Base-by-base conservation (phyloP, 2,797 vertebrate species). In the Perodicticus potto region DNA sequence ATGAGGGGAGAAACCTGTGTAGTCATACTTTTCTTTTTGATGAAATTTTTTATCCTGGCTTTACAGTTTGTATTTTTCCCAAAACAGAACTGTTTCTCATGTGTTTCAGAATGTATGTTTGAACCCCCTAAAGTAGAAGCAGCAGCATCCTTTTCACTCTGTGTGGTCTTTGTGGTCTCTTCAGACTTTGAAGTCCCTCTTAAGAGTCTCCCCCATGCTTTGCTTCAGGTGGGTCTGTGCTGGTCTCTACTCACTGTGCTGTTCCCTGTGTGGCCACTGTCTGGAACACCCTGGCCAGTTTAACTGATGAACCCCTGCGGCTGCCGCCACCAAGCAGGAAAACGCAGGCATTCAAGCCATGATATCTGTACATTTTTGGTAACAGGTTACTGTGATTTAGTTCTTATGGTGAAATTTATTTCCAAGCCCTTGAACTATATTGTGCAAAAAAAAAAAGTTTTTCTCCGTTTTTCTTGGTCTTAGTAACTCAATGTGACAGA, bases 11-110 rank as follows among this genome's bases (percentile, higher is more conserved):
- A 3, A 69, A 57, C n/a, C 25, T 43, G 10, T 78, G 55, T 40
- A 20, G 5, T 73, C 22, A 77, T 73, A 25, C 74, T 86, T 91
- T 23, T 6, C 43, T 89, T 70, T n/a, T 5, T 43, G 65, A 40
- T 76, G 70, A 80, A 57, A 69, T 57, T 89, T 85, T 73, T 86
- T 86, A 76, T 45, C 32, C 72, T 96, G 25, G 49, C 96, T 97
- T 97, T 94, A 77, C 73, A 92, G 34, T 82, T 93, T 32, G 6
- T 23, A 1, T 67, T 93, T 82, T 73, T 67, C 95, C 34, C 82
- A 14, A 57, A 40, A 55, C 37, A 59, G 23, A 43, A 11, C 45
- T 25, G 32, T 83, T 32, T 91, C 81, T 86, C 37, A 6, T 12
- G 43, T 27, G 4, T 67, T 43, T 81, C 20, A n/a, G 32, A 67